Conservation (phyloP, 1,140 invertebrate genomes). For the Drosophila sturtevanti region DNA sequence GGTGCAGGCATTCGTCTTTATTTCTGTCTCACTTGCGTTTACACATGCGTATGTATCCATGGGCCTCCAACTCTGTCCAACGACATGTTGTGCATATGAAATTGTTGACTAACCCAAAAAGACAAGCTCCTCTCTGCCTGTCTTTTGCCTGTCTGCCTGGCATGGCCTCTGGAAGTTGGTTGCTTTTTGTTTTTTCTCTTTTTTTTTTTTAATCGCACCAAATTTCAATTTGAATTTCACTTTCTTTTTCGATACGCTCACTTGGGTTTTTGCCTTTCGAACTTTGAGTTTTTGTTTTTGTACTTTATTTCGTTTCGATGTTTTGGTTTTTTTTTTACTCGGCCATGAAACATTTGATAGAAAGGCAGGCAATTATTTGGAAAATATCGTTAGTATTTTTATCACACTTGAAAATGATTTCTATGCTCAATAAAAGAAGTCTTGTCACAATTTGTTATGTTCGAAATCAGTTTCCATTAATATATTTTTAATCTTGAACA, state of each 20-base stretch:
- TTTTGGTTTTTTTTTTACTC: constrained; percentile 27
- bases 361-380: neutral
- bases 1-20: constrained; percentile 36
- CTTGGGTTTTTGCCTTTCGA: constrained; percentile 80
- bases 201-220: constrained; percentile 71
- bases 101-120: constrained; percentile 54
- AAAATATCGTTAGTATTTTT: neutral
- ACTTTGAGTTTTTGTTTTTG: constrained; percentile 56
- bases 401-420: neutral
- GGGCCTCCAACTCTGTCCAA: constrained; percentile 29
- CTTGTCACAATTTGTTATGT: neutral
- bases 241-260: constrained; percentile 82
- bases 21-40: constrained; percentile 7
- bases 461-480: neutral
- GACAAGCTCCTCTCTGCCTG: constrained; percentile 16
- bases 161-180: constrained; percentile 46
- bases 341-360: constrained; percentile 67
- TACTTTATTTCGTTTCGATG: constrained; percentile 37
- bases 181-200: too few relatives aligned
- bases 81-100: constrained; percentile 74
- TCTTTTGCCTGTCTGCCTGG: constrained; percentile 33
- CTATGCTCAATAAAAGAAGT: neutral
- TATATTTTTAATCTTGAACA: too few relatives aligned
- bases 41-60: neutral
- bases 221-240: constrained; percentile 82